Base-by-base conservation (phyloP, 2,797 vertebrate species). In the Microcaecilia unicolor region DNA sequence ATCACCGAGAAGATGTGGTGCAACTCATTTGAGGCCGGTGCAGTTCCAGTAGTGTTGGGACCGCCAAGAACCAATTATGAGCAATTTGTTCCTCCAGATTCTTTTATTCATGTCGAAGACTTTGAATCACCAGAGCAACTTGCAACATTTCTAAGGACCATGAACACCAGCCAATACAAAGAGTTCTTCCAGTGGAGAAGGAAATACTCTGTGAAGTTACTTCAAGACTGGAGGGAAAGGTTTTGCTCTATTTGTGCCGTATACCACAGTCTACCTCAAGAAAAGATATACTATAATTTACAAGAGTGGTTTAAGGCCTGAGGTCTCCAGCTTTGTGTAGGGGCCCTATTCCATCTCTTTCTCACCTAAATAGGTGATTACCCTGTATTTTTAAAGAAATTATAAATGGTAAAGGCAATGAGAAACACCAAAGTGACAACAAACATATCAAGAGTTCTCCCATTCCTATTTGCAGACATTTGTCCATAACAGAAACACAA, bases 1-100 rank as follows among this genome's bases (percentile, higher is more conserved):
- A 90, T 99, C 61, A 96, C 95, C 0, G 95, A 99, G 58, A 99
- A 98, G 61, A 74, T 99, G 21, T 99, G 95, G 95, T 59, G 64
- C 25, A 99, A 98, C 0, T 70, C 90, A 0, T 84, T 90, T 53
- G 28, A 58, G 9, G 81, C 84, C 0, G 83, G 90, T 1, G 33
- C 87, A 0, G 85, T 98, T 22, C 94, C 95, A 0, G 70, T 99
- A 3, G 94, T 91, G 12, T 49, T 98, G 19, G 95, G 95, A 1
- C 81, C 93, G 0, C 54, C 86, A 0, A 20, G 81, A 3, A 51
- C 33, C 2, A 72, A 89, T 29, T 98, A 97, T 0, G 76, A 90
- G 54, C 77, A 74, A 5, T 83, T 96, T 1, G 40, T 71, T 4
- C 91, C 93, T 0, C 49, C 78, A 0, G 45, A 79, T 2, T 88